A percentile compares a stretch with the other conserved stretches of the same genome.
Conservation (phyloP, 2,113 vertebrate species). For the Xenopus laevis region DNA sequence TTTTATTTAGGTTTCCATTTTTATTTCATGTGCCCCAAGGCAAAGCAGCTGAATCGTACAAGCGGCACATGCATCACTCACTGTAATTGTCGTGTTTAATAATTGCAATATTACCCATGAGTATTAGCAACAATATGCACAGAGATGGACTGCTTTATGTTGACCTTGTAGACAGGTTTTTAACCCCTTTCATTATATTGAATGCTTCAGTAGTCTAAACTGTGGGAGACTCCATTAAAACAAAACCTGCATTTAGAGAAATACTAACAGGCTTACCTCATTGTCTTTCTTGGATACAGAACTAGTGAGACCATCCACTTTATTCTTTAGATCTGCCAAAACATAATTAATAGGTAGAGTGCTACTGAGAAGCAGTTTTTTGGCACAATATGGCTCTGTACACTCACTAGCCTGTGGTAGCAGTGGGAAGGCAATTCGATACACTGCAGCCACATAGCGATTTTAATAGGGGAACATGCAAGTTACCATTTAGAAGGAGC, state of each 20-base stretch:
- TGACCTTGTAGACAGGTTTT: slow-evolving; percentile 20
- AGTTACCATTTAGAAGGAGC: slow-evolving; percentile 78
- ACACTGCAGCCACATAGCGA: too few species aligned
- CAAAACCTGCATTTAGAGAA: background rate
- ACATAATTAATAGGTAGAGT: slow-evolving; percentile 31
- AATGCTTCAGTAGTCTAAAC: too few species aligned
- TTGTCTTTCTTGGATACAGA: slow-evolving; percentile 54
- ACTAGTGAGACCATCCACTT: slow-evolving; percentile 62
- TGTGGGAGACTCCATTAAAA: background rate
- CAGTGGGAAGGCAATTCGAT: too few species aligned
- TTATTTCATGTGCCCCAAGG: slow-evolving; percentile 33
- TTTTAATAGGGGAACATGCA: background rate
- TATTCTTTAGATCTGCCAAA: slow-evolving; percentile 74
- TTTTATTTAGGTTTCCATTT: slow-evolving; percentile 43
- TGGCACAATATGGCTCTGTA: background rate
- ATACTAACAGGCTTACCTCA: slow-evolving; percentile 62
- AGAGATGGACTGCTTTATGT: slow-evolving; percentile 18
- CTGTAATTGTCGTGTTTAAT: slow-evolving; percentile 42
- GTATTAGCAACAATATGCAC: slow-evolving; percentile 36
- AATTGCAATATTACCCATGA: slow-evolving; percentile 38
- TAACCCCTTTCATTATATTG: slow-evolving; percentile 1
- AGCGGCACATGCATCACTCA: slow-evolving; percentile 24
- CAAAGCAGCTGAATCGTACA: slow-evolving; percentile 31
- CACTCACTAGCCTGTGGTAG: background rate
- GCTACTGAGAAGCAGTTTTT: background rate